A percentile compares a stretch with the other conserved stretches of the same genome.
phyloP scores from a whole-genome alignment of 2,113 vertebrate genomes.

The Microcebus tavaratra region DNA sequence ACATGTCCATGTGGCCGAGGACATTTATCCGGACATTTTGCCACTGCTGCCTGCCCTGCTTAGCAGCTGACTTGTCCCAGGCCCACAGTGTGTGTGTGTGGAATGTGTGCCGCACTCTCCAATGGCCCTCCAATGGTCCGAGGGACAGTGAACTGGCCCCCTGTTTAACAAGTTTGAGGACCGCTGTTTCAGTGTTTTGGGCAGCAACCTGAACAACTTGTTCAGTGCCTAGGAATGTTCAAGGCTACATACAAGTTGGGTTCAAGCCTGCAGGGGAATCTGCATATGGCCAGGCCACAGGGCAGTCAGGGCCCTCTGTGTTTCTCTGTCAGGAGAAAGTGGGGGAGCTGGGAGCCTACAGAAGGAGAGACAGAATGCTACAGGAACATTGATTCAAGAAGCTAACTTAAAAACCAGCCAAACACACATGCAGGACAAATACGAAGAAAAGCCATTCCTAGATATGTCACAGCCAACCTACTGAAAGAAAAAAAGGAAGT shows the following conservation, averaged over 20 bases:
- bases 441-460: fast-evolving
- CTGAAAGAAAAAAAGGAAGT: no score
- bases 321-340: background rate
- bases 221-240: background rate
- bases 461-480: fast-evolving
- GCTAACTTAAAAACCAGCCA: background rate
- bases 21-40: no score
- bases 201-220: background rate
- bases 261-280: background rate
- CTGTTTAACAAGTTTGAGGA: no score
- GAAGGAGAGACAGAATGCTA: background rate
- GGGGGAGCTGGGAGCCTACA: background rate
- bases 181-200: background rate
- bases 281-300: background rate
- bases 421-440: fast-evolving
- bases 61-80: no score
- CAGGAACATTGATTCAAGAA: background rate
- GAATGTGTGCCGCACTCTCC: no score
- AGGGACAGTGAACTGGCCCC: no score
- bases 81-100: no score
- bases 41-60: no score
- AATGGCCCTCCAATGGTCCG: no score
- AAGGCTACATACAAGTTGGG: background rate
- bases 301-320: background rate
- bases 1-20: no score